Conservation (phyloP, 2,888 invertebrate genomes). For the Phortica magna region DNA sequence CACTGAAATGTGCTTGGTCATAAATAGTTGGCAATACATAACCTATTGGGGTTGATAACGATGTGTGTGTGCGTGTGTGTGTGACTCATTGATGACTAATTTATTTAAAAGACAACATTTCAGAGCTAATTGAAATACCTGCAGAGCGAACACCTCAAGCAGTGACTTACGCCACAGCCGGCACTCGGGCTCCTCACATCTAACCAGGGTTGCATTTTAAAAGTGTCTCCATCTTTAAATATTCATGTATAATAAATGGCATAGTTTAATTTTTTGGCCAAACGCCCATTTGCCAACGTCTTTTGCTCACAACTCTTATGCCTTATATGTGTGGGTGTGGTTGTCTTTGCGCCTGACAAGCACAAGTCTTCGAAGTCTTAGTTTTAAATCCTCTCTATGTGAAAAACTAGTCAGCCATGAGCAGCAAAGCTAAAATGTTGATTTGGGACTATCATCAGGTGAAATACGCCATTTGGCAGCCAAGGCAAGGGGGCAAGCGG, state of each 20-base stretch:
- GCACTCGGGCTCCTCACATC: conserved; percentile 39
- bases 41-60: not conserved
- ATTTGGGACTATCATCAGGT: conserved; percentile 70
- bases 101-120: not conserved
- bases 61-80: not conserved
- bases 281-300: conserved; percentile 63
- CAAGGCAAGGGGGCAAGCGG: not conserved
- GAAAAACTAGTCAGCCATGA: conserved; percentile 15
- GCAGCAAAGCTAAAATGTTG: conserved; percentile 61
- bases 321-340: not conserved
- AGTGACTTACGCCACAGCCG: not conserved
- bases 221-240: conserved; percentile 71
- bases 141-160: not conserved
- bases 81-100: not conserved
- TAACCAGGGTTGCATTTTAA: conserved; percentile 56
- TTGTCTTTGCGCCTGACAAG: conserved; percentile 10
- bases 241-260: conserved; percentile 68
- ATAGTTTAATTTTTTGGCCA: conserved; percentile 67
- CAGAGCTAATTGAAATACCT: not conserved
- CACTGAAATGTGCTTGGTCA: not conserved
- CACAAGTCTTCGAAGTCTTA: conserved; percentile 54
- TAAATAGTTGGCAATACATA: not conserved
- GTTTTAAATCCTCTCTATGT: conserved; percentile 70
- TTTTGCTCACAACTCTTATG: too few relatives aligned
- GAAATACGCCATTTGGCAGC: conserved; percentile 48